Evolutionary conservation across 2,888 invertebrate species (phyloP).

Genomic region (Nowickia ferox): DNA sequence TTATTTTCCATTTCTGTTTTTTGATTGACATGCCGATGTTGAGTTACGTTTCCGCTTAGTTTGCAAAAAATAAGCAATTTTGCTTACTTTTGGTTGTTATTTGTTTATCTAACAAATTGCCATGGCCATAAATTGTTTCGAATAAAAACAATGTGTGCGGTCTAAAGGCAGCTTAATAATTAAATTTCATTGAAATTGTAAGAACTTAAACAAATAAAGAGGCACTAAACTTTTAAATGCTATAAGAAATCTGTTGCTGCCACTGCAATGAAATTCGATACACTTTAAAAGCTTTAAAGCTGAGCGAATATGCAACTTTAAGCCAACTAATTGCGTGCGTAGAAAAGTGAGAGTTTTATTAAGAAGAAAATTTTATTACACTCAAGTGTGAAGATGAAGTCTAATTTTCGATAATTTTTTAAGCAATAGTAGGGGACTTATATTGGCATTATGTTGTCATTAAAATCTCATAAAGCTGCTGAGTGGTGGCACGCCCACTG

Average conservation of each 20-base stretch:
- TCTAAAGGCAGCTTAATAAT: constrained; percentile 5
- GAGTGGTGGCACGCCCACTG: too few relatives aligned
- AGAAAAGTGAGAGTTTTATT: too few relatives aligned
- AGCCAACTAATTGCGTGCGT: too few relatives aligned
- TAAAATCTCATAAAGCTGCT: too few relatives aligned
- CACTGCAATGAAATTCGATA: not conserved
- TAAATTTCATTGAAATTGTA: not conserved
- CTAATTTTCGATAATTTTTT: too few relatives aligned
- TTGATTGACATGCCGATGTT: constrained; percentile 46
- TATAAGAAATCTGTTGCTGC: not conserved
- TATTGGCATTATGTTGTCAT: too few relatives aligned
- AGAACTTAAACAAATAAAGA: not conserved
- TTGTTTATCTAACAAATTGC: constrained; percentile 37
- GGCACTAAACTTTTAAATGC: not conserved
- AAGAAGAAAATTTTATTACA: too few relatives aligned
- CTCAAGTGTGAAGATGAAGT: too few relatives aligned
- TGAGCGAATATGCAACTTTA: not conserved
- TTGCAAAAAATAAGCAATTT: constrained; percentile 13
- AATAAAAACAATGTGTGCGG: constrained; percentile 28
- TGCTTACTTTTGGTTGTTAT: constrained; percentile 3
- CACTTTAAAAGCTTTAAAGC: not conserved
- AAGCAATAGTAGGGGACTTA: too few relatives aligned
- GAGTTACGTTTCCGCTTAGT: constrained; percentile 40
- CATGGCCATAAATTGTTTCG: constrained; percentile 6
- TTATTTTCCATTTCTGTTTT: not conserved